Conservation (phyloP, 2,888 invertebrate genomes). For the Holacanthella duospinosa region DNA sequence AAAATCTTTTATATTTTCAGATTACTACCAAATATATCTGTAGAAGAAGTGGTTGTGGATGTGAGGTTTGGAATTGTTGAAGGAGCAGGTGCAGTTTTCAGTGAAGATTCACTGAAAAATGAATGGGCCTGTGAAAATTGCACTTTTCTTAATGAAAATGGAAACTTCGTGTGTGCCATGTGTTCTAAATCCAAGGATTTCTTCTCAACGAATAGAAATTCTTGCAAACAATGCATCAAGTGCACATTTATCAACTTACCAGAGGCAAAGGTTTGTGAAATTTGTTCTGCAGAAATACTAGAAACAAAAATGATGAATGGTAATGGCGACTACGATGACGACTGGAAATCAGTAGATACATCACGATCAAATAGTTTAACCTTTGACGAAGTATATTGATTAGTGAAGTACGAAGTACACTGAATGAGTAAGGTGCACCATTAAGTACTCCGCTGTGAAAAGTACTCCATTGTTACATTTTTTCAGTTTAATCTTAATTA, state of each 20-base stretch:
- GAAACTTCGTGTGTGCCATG: neutral
- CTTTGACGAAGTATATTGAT: neutral
- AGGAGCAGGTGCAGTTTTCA: too few species aligned
- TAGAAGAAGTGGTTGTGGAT: too few species aligned
- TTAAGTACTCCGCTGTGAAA: neutral
- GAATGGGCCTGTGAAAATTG: neutral
- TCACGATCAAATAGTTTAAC: neutral
- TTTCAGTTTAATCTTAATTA: too few species aligned
- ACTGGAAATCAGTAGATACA: too few species aligned
- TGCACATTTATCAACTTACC: neutral
- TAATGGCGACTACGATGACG: too few species aligned
- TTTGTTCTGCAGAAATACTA: neutral
- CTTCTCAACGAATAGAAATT: neutral
- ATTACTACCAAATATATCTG: too few species aligned
- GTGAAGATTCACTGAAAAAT: too few species aligned
- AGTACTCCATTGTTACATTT: neutral
- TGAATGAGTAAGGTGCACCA: neutral
- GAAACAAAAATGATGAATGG: neutral
- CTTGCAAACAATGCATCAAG: neutral
- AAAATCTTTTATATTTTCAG: too few species aligned
- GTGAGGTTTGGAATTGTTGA: too few species aligned
- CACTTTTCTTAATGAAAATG: neutral
- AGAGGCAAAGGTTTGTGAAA: neutral
- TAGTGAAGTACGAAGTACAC: neutral
- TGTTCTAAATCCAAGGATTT: neutral